Percentiles rank a stretch among this genome's conserved stretches.
These are phyloP conservation scores for Timema cristinae DNA, from an alignment of 2,888 invertebrate species.

Conservation along the genomic window DNA sequence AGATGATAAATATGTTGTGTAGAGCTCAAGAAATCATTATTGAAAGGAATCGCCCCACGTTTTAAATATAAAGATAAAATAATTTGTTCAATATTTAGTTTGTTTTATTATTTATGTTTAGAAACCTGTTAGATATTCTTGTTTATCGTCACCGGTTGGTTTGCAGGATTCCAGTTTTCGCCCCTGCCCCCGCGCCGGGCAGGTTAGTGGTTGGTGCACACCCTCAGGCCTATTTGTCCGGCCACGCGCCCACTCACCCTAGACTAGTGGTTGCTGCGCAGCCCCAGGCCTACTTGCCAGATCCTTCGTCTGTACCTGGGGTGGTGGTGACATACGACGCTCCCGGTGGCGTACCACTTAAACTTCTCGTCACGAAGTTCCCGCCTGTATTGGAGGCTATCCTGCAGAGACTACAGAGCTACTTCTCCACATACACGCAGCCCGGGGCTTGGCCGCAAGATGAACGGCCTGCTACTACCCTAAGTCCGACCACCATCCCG, in stretches of 20 bases:
- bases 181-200: neutral
- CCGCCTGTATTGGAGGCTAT: slow-evolving; percentile 23
- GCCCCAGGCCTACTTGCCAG: neutral
- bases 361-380: slow-evolving; percentile 19
- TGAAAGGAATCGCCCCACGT: too few species aligned
- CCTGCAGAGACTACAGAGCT: slow-evolving; percentile 54
- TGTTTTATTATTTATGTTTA: too few species aligned
- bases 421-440: slow-evolving; percentile 60
- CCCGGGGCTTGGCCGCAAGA: slow-evolving; percentile 7
- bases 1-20: too few species aligned
- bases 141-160: too few species aligned
- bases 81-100: too few species aligned
- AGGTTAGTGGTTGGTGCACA: neutral
- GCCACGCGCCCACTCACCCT: too few species aligned
- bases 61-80: too few species aligned
- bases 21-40: too few species aligned
- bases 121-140: too few species aligned
- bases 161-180: neutral
- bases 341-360: neutral
- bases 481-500: slow-evolving; percentile 3
- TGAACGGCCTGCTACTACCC: slow-evolving; percentile 10
- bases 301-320: too few species aligned
- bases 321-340: slow-evolving; percentile 7
- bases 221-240: too few species aligned
- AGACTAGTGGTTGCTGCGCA: neutral